These are phyloP conservation scores for Siniperca knerii DNA, from an alignment of 2,113 vertebrate species.

Conservation along the genomic window DNA sequence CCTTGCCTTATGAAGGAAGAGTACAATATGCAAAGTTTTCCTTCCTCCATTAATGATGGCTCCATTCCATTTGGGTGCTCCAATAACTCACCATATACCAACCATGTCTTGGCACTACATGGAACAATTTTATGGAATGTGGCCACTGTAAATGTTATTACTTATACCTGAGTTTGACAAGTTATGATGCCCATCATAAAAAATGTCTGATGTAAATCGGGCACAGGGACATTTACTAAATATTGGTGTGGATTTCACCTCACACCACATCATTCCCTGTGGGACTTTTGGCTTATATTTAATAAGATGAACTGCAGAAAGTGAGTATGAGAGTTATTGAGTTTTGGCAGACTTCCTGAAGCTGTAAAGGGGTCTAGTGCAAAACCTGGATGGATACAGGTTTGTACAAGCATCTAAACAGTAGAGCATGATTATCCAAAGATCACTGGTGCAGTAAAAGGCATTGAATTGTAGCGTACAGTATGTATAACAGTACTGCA, in stretches of 20 bases:
- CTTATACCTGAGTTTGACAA: constrained; percentile 33
- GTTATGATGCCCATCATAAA: constrained; percentile 31
- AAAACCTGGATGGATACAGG: constrained; percentile 30
- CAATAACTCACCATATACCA: neutral
- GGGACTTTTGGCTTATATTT: constrained; percentile 51
- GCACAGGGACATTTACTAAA: constrained; percentile 34
- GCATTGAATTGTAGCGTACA: constrained; percentile 4
- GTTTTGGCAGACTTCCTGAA: constrained; percentile 57
- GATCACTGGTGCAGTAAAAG: constrained; percentile 29
- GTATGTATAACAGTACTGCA: neutral
- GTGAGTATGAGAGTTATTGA: constrained; percentile 49
- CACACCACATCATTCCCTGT: constrained; percentile 16
- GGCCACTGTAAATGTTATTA: constrained; percentile 7
- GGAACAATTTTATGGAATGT: neutral
- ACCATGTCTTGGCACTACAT: neutral
- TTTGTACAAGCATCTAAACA: constrained; percentile 43
- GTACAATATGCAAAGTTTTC: neutral
- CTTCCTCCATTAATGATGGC: neutral
- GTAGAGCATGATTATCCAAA: constrained; percentile 19
- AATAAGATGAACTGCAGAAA: constrained; percentile 59
- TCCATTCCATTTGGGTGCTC: neutral
- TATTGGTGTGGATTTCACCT: constrained; percentile 27
- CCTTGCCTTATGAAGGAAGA: neutral
- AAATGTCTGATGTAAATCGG: constrained; percentile 35
- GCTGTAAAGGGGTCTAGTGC: constrained; percentile 52